Conservation (phyloP, 1,140 invertebrate genomes). For the Helicorthomorpha holstii region DNA sequence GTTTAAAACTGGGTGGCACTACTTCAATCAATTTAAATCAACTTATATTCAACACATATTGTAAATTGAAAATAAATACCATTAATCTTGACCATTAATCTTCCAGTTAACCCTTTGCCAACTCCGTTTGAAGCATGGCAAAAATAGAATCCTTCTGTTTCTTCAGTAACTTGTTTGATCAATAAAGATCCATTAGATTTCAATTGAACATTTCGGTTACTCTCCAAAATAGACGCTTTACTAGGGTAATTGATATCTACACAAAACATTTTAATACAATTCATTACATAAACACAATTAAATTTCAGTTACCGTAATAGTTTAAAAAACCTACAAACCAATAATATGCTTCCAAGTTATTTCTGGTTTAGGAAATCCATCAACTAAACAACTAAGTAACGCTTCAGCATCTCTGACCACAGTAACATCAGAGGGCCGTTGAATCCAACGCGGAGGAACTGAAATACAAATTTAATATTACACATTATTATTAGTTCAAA, state of each 20-base stretch:
- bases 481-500: neutral
- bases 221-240: too few relatives aligned
- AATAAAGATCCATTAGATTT: slow-evolving; percentile 78
- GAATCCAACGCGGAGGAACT: slow-evolving; percentile 5
- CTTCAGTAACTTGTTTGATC: slow-evolving; percentile 77
- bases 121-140: slow-evolving; percentile 42
- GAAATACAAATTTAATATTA: neutral
- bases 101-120: slow-evolving; percentile 53
- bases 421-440: neutral
- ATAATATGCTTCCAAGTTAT: slow-evolving; percentile 92
- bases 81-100: slow-evolving; percentile 81
- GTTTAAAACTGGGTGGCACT: too few relatives aligned
- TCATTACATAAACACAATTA: neutral
- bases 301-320: neutral
- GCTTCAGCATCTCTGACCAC: slow-evolving; percentile 58
- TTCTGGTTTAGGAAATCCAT: slow-evolving; percentile 81
- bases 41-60: too few relatives aligned
- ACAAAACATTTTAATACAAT: neutral
- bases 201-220: slow-evolving; percentile 57
- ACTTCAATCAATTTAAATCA: too few relatives aligned
- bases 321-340: slow-evolving; percentile 34
- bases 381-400: slow-evolving; percentile 84
- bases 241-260: slow-evolving; percentile 12
- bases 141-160: slow-evolving; percentile 76
- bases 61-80: too few relatives aligned